phyloP scores from a whole-genome alignment of 2,888 invertebrate genomes.

The Ophioninae sp. region DNA sequence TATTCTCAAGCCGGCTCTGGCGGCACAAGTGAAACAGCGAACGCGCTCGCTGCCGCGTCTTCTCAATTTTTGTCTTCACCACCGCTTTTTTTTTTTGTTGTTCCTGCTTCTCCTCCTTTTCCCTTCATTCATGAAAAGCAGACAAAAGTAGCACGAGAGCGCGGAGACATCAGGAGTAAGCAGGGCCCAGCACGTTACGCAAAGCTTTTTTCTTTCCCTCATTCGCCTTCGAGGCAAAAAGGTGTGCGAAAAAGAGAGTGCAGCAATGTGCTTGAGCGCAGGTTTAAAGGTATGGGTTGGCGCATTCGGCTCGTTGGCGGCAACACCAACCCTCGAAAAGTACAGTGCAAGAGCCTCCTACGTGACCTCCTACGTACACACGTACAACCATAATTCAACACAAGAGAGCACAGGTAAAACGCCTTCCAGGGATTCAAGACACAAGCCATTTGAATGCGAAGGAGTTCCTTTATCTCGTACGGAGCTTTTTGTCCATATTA shows the following conservation, averaged over 20 bases:
- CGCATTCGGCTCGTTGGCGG: conserved; percentile 43
- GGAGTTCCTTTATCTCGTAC: conserved; percentile 58
- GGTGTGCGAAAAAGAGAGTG: conserved; percentile 53
- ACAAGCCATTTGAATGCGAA: conserved; percentile 56
- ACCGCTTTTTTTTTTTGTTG: conserved; percentile 63
- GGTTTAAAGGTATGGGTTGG: conserved; percentile 37
- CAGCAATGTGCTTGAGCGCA: conserved; percentile 35
- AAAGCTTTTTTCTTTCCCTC: conserved; percentile 65
- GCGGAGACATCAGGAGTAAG: conserved; percentile 64
- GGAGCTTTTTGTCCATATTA: conserved; percentile 42
- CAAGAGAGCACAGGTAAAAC: conserved; percentile 33
- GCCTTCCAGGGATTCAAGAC: conserved; percentile 61
- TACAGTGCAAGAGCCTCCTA: conserved; percentile 43
- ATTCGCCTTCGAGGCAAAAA: conserved; percentile 63
- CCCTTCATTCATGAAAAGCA: conserved; percentile 63
- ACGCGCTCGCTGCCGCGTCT: conserved; percentile 58
- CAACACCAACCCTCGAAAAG: conserved; percentile 47
- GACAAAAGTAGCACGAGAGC: conserved; percentile 73
- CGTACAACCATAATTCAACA: conserved; percentile 14
- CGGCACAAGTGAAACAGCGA: conserved; percentile 51
- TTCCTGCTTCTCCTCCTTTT: conserved; percentile 63
- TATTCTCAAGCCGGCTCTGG: conserved; percentile 52
- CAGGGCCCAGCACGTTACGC: conserved; percentile 66
- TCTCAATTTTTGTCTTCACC: conserved; percentile 68
- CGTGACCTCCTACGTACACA: conserved; percentile 27